Evolutionary conservation across 2,113 vertebrate species (phyloP).

Genomic region (Neodon shergylaensis): DNA sequence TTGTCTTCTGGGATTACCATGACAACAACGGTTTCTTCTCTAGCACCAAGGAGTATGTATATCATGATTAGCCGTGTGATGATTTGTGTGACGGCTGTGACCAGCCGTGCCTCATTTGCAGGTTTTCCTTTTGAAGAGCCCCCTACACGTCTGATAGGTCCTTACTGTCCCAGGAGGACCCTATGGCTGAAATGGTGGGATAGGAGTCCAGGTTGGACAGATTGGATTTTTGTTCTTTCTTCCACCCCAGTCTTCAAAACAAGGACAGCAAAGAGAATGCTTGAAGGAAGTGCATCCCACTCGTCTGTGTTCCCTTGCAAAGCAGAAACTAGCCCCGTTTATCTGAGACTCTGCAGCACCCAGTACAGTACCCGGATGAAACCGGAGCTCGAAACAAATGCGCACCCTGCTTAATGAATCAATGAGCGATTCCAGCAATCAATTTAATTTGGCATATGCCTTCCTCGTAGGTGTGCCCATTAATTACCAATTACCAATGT

Average conservation of each 20-base stretch:
- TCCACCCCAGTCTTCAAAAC: neutral
- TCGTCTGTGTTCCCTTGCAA: neutral
- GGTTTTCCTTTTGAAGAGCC: neutral
- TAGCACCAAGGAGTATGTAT: neutral
- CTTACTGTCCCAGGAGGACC: neutral
- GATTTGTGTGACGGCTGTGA: neutral
- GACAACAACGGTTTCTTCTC: neutral
- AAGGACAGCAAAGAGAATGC: neutral
- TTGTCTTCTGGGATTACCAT: neutral
- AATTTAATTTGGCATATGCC: conserved; percentile 80
- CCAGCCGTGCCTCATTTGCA: neutral
- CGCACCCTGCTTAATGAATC: conserved; percentile 73
- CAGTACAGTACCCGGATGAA: conserved; percentile 15
- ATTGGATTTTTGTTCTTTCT: neutral
- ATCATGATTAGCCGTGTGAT: neutral
- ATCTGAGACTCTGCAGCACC: conserved; percentile 8
- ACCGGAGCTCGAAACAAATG: conserved; percentile 35
- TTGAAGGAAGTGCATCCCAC: neutral
- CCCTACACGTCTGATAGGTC: neutral
- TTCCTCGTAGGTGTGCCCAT: conserved; percentile 80
- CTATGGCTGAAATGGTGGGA: too few species aligned
- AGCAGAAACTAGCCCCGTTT: conserved; percentile 15
- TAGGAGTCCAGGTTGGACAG: neutral
- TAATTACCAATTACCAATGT: conserved; percentile 83
- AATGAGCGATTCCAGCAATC: conserved; percentile 74